Percentiles rank a stretch among this genome's conserved stretches.
phyloP scores from a whole-genome alignment of 2,113 vertebrate species.

The Poicephalus gulielmi region DNA sequence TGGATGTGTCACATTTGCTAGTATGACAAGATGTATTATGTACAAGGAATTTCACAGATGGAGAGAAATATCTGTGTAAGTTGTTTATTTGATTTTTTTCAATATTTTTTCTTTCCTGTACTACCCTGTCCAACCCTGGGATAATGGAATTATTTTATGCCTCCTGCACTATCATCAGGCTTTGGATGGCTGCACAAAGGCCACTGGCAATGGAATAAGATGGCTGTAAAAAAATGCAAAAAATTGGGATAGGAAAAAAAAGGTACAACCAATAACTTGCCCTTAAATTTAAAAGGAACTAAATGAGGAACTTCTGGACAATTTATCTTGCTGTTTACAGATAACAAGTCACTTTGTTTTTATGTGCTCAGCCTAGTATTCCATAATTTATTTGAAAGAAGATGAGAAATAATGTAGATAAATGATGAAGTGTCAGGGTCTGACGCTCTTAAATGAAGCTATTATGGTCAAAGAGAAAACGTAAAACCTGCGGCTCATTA shows the following conservation, averaged over 20 bases:
- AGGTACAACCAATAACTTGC: conserved; percentile 80
- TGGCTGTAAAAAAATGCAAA: conserved; percentile 80
- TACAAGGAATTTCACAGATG: conserved; percentile 67
- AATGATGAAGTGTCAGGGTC: conserved; percentile 91
- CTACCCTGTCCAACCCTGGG: conserved; percentile 71
- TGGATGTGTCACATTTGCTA: conserved; percentile 77
- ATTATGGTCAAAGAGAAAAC: conserved; percentile 89
- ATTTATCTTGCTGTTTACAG: conserved; percentile 91
- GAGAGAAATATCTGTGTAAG: conserved; percentile 65
- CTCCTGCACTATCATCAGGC: conserved; percentile 73
- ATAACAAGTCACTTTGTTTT: conserved; percentile 91
- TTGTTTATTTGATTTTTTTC: conserved; percentile 74
- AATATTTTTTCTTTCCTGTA: background rate
- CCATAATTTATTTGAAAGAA: conserved; percentile 91
- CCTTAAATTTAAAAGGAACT: conserved; percentile 82
- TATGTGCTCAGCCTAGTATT: conserved; percentile 90
- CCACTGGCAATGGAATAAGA: conserved; percentile 82
- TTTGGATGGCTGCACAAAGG: conserved; percentile 79
- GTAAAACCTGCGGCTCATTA: conserved; percentile 90
- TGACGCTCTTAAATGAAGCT: conserved; percentile 91
- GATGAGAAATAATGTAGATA: conserved; percentile 94
- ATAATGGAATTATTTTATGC: conserved; percentile 84
- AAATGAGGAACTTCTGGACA: conserved; percentile 86
- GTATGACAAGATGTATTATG: conserved; percentile 74
- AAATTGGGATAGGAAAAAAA: conserved; percentile 54